A percentile compares a stretch with the other conserved stretches of the same genome.
Evolutionary conservation across 2,113 vertebrate species (phyloP).

Genomic region (Galbula dea): DNA sequence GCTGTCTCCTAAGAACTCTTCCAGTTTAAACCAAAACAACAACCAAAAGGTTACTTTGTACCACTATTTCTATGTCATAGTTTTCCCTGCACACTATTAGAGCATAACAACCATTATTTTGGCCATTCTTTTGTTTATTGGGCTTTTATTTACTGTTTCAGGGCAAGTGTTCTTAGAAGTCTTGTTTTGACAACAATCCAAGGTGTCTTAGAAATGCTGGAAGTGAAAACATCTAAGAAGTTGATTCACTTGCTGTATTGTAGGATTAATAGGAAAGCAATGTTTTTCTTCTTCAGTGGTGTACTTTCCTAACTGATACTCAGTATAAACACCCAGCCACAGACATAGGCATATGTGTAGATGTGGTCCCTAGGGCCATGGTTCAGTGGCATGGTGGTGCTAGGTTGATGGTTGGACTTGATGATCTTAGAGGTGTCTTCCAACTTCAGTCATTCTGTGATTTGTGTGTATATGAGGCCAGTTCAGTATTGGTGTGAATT

Average conservation of each 20-base stretch:
- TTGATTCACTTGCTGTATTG: background rate
- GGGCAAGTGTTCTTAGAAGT: background rate
- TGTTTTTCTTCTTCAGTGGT: background rate
- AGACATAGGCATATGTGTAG: accelerated
- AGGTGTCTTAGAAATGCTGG: background rate
- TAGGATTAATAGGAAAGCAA: background rate
- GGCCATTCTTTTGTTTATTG: background rate
- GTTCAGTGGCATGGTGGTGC: no score
- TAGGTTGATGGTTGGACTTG: no score
- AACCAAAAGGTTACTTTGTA: background rate
- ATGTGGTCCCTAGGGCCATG: no score
- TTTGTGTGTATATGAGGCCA: background rate
- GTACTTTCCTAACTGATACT: background rate
- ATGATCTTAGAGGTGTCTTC: no score
- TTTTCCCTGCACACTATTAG: background rate
- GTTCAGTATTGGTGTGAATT: background rate
- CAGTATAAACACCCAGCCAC: background rate
- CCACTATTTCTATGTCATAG: background rate
- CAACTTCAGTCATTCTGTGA: no score
- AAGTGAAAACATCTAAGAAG: background rate
- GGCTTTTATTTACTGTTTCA: background rate
- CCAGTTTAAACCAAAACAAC: background rate
- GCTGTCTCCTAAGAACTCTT: background rate
- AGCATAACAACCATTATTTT: background rate
- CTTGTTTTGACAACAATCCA: background rate